These are phyloP conservation scores for Callyntrura sp. DNA, from an alignment of 2,888 invertebrate genomes.

Conservation along the genomic window DNA sequence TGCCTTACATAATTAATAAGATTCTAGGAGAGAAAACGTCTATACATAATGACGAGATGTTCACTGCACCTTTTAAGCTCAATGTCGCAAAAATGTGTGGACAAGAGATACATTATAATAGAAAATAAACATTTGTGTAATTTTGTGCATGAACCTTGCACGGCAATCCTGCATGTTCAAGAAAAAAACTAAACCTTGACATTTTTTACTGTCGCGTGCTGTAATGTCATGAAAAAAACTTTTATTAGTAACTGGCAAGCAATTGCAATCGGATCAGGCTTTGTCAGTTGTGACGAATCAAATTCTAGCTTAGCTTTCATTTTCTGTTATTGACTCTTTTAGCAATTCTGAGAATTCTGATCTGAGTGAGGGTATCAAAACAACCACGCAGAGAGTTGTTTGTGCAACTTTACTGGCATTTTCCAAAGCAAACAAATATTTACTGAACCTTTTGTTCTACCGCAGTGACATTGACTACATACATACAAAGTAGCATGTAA, in stretches of 20 bases:
- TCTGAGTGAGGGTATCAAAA: no score
- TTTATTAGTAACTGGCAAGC: not conserved
- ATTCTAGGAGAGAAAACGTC: no score
- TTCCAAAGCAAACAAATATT: not conserved
- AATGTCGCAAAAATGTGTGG: no score
- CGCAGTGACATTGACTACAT: constrained; percentile 10
- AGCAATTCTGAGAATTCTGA: no score
- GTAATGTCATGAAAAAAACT: constrained; percentile 57
- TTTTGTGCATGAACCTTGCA: no score
- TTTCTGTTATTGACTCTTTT: not conserved
- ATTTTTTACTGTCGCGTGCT: constrained; percentile 73
- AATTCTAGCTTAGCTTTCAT: not conserved
- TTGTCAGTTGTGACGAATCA: not conserved
- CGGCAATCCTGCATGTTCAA: no score
- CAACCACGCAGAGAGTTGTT: no score
- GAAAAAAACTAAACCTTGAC: constrained; percentile 63
- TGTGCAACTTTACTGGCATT: not conserved
- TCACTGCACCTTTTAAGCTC: no score
- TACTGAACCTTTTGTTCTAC: not conserved
- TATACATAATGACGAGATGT: no score
- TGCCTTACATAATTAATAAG: no score
- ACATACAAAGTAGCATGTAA: not conserved
- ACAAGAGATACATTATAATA: no score
- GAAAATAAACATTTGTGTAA: no score
- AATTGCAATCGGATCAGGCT: not conserved